Evolutionary conservation across 2,888 invertebrate genomes (phyloP), one percentile per base, ranked within the genome.

Genomic region (Gandaritis pyraliata): DNA sequence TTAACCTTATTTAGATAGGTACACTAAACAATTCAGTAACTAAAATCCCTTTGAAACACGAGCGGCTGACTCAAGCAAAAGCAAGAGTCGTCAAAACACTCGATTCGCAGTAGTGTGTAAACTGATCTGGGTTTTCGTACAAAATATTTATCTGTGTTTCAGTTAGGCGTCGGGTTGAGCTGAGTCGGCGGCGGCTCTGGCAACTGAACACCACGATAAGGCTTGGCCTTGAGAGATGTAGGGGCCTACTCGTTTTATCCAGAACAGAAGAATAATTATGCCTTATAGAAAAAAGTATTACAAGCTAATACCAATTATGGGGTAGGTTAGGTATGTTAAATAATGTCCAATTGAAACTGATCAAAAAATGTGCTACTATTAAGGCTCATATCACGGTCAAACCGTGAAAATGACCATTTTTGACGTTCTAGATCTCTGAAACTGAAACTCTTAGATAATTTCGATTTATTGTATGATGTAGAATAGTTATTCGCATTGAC

Each of bases 121-220:
- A 72, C 63, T 74, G 77, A 82, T 77, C 72, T 69, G 62, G 70
- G 73, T 72, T 73, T 68, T 23, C 36, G n/a, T 30, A 50, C 4
- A 33, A 30, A 18, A 12, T 45, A 11, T 16, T 38, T 51, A 47
- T 36, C 43, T 38, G 23, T 53, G 48, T 46, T 41, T 46, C 30
- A 38, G 61, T 61, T 56, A 57, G 50, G 55, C 60, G 50, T 58
- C 18, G 8, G 47, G 48, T 54, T 58, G 23, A 73, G 76, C 77
- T 78, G 77, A 77, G 81, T 80, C 87, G 85, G 85, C 81, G 76
- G 85, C 81, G 76, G 73, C 81, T 87, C 79, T 87, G 76, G 88
- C 83, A 88, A 90, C 85, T 78, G 67, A 77, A 88, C 74, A 82
- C 85, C 74, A 66, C 81, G 86, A 88, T 88, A 88, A 86, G 77